Base-by-base conservation (phyloP, 2,888 invertebrate species). In the Anodontia alba region DNA sequence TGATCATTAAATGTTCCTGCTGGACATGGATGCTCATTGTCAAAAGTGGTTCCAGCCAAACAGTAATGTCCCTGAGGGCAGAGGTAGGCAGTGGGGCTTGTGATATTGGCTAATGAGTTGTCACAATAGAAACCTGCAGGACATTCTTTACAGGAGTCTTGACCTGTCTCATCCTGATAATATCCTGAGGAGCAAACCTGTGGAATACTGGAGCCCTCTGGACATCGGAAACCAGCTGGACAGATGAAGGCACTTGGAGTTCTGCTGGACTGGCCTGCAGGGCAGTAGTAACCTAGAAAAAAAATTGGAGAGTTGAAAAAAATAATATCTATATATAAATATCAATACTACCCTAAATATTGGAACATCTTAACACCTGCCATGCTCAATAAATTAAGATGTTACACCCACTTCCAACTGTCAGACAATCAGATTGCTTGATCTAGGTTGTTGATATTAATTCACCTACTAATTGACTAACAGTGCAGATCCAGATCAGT, bases 71-170 rank as follows among this genome's bases (percentile, higher is more conserved):
- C 92, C 90, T 82, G 81, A 15, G 93, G 93, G 77, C 94, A 94
- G n/a, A 86, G 83, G 68, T 89, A 92, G 12, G 76, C 46, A 0
- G 93, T 92, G 72, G 91, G 91, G 83, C 92, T 92, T 62, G 91
- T 90, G 51, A 94, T 90, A 0, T 92, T 87, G 26, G 90, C 92
- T 20, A 88, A 68, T 67, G 89, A 82, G 73, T 91, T 91, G 81
- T 94, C 92, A 85, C 94, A 94, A 87, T 91, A 94, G 87, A 89
- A 94, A 1, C 93, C 93, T 43, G 88, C 84, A n/a, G 91, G 90
- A 81, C 94, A 94, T 20, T 87, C 83, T 80, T 92, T 93, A 80
- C 94, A 94, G 3, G 76, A 74, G 0, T 83, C 87, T 78, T 93
- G 91, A 15, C 90, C 73, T 0, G 80, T 75, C 72, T 88, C 84